Evolutionary conservation across 2,797 vertebrate genomes (phyloP).

Genomic region (Falco rusticolus): DNA sequence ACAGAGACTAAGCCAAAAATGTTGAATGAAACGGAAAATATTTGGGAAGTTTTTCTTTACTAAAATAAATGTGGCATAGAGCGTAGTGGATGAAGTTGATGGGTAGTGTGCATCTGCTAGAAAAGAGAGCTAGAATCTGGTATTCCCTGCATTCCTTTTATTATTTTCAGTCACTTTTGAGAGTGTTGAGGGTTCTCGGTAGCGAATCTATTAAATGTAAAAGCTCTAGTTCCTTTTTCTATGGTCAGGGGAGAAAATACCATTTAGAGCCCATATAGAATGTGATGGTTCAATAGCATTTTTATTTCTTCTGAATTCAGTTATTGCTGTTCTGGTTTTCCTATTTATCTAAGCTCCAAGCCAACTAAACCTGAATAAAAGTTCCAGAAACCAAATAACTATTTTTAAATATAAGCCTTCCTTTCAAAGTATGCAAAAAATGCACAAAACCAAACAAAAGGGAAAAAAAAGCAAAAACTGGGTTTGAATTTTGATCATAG

Average conservation of each 20-base stretch:
- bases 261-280: not conserved
- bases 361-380: not conserved
- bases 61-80: not conserved
- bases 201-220: not conserved
- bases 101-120: not conserved
- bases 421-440: not conserved
- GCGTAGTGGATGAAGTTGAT: not conserved
- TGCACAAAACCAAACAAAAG: not conserved
- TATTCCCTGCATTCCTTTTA: not conserved
- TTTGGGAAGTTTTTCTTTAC: not conserved
- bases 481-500: not conserved
- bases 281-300: not conserved
- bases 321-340: constrained; percentile 24
- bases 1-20: not conserved
- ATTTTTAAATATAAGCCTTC: not conserved
- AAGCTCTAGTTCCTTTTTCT: not conserved
- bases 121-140: not conserved
- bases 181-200: not conserved
- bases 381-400: not conserved
- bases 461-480: not conserved
- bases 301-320: not conserved
- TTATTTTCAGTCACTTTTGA: not conserved
- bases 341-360: not conserved
- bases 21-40: constrained; percentile 31
- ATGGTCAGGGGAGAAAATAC: not conserved